phyloP scores from a whole-genome alignment of 2,888 invertebrate species.

The Acheta domesticus region DNA sequence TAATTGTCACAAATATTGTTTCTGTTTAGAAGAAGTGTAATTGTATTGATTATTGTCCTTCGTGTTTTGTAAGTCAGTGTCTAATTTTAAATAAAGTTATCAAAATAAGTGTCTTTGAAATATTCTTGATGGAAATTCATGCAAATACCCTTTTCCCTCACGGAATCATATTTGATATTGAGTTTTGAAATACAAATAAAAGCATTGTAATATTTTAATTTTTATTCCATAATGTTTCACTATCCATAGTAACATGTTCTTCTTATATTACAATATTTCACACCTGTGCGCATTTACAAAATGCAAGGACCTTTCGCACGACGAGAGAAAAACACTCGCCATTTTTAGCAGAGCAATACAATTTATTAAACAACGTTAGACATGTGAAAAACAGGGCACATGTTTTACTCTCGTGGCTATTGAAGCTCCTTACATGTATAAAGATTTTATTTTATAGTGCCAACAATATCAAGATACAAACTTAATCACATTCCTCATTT shows the following conservation, averaged over 20 bases:
- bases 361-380: not conserved
- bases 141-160: too few species aligned
- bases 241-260: not conserved
- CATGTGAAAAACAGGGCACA: not conserved
- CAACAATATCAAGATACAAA: not conserved
- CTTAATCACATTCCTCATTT: not conserved
- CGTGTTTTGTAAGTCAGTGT: too few species aligned
- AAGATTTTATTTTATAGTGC: not conserved
- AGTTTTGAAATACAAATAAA: not conserved
- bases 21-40: too few species aligned
- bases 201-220: not conserved
- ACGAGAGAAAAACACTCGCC: not conserved
- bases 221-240: constrained; percentile 18
- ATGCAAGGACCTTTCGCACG: not conserved
- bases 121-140: too few species aligned
- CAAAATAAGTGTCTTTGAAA: too few species aligned
- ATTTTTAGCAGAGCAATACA: not conserved
- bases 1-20: too few species aligned
- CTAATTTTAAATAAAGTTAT: too few species aligned
- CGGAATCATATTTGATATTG: too few species aligned
- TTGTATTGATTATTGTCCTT: too few species aligned
- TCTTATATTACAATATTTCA: constrained; percentile 11
- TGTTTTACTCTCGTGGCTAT: not conserved
- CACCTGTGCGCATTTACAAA: constrained; percentile 9
- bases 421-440: not conserved